A percentile compares a stretch with the other conserved stretches of the same genome.
These are phyloP conservation scores for Formicarius rufipectus DNA, from an alignment of 2,113 vertebrate species.

Conservation along the genomic window DNA sequence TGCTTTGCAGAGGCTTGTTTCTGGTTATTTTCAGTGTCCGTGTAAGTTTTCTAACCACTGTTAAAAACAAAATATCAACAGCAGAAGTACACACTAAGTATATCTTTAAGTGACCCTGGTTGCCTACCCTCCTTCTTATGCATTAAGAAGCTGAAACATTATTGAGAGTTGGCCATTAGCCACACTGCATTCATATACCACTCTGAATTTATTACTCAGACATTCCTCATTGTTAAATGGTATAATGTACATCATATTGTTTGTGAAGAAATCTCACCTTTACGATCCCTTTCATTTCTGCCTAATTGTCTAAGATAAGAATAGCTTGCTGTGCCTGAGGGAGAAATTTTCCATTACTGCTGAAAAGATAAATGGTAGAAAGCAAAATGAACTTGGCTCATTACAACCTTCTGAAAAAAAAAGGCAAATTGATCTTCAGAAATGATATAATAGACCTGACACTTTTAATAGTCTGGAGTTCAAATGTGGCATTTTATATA, in stretches of 20 bases:
- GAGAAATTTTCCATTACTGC: conserved; percentile 76
- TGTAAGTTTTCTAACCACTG: background rate
- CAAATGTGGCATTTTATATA: conserved; percentile 58
- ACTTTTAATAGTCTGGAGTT: conserved; percentile 71
- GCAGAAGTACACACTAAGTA: background rate
- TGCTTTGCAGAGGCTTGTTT: background rate
- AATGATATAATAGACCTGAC: conserved; percentile 72
- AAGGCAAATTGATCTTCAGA: conserved; percentile 76
- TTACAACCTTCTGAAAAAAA: conserved; percentile 69
- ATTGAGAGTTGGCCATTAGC: background rate
- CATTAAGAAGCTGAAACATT: background rate
- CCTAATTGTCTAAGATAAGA: conserved; percentile 75
- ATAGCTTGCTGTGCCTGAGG: conserved; percentile 71
- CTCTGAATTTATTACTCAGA: conserved; percentile 13
- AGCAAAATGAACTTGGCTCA: conserved; percentile 78
- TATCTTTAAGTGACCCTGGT: background rate
- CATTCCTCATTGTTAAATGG: conserved; percentile 23
- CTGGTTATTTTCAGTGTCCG: background rate
- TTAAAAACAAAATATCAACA: background rate
- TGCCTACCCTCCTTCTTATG: background rate
- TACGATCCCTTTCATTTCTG: conserved; percentile 70
- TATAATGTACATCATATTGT: conserved; percentile 34
- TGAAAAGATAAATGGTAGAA: conserved; percentile 77
- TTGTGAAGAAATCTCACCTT: conserved; percentile 72
- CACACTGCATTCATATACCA: background rate